A percentile compares a stretch with the other conserved stretches of the same genome.
Evolutionary conservation across 2,797 vertebrate genomes (phyloP).

Genomic region (Falco peregrinus): DNA sequence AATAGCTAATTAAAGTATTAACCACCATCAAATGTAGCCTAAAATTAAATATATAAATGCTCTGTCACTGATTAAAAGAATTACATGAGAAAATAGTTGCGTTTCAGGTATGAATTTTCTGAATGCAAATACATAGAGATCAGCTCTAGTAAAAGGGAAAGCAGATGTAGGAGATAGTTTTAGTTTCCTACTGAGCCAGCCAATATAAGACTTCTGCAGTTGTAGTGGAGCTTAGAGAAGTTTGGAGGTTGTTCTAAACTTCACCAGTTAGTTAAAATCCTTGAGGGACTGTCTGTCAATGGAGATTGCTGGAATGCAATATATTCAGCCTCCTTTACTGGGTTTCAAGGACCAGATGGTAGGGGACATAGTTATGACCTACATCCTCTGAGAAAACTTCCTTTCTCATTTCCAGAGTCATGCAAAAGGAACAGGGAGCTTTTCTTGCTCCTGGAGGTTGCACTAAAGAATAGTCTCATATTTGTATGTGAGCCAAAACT

Average conservation of each 20-base stretch:
- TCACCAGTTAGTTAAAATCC: not conserved
- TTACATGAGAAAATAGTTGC: constrained; percentile 42
- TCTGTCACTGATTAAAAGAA: constrained; percentile 60
- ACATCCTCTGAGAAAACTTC: constrained; percentile 28
- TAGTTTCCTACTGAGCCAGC: not conserved
- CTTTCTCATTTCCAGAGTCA: not conserved
- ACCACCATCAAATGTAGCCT: constrained; percentile 35
- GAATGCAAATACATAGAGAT: not conserved
- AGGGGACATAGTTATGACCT: not conserved
- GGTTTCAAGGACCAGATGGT: constrained; percentile 39
- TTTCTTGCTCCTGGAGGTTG: not conserved
- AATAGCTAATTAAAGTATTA: constrained; percentile 78
- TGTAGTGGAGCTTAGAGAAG: not conserved
- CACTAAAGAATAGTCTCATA: not conserved
- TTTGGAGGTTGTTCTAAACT: constrained; percentile 30
- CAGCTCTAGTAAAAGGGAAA: not conserved
- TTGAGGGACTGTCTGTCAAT: not conserved
- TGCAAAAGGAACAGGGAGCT: not conserved
- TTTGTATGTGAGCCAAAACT: not conserved
- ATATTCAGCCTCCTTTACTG: not conserved
- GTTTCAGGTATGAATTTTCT: constrained; percentile 42
- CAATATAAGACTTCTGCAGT: not conserved
- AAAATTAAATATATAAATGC: constrained; percentile 71
- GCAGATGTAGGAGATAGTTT: not conserved
- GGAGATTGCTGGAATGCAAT: not conserved